Conservation (phyloP, 1,140 invertebrate genomes). For the Batillaria attramentaria region DNA sequence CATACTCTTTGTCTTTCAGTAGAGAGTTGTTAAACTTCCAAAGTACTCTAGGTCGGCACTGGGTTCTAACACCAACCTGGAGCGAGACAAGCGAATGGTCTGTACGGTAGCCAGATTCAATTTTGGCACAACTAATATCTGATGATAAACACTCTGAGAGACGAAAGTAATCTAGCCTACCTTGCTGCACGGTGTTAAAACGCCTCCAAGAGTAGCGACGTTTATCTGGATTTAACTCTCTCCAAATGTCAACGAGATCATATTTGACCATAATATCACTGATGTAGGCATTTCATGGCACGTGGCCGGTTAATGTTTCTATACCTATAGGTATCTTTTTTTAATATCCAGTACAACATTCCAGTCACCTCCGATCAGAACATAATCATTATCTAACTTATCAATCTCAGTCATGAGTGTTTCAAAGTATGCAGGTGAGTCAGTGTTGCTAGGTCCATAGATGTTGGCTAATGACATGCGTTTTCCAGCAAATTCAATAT, state of each 20-base stretch:
- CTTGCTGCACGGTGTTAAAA: no score
- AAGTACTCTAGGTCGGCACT: no score
- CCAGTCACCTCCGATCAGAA: neutral
- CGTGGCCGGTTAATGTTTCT: neutral
- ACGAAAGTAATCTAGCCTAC: neutral
- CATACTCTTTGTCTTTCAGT: neutral
- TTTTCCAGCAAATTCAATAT: neutral
- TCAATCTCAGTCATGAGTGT: neutral
- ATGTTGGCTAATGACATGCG: neutral
- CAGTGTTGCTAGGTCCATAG: neutral
- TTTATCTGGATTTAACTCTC: neutral
- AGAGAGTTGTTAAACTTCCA: no score
- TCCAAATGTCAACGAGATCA: neutral
- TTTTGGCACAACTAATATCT: neutral
- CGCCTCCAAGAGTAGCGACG: neutral
- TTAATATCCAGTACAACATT: neutral
- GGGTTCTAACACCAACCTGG: no score
- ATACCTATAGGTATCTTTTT: neutral
- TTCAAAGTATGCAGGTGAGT: neutral
- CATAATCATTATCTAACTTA: neutral
- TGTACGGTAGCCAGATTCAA: neutral
- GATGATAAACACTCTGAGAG: neutral
- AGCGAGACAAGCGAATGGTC: neutral
- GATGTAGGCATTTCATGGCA: neutral
- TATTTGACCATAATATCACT: neutral